Conservation (phyloP, 2,113 vertebrate species). For the Castor canadensis region DNA sequence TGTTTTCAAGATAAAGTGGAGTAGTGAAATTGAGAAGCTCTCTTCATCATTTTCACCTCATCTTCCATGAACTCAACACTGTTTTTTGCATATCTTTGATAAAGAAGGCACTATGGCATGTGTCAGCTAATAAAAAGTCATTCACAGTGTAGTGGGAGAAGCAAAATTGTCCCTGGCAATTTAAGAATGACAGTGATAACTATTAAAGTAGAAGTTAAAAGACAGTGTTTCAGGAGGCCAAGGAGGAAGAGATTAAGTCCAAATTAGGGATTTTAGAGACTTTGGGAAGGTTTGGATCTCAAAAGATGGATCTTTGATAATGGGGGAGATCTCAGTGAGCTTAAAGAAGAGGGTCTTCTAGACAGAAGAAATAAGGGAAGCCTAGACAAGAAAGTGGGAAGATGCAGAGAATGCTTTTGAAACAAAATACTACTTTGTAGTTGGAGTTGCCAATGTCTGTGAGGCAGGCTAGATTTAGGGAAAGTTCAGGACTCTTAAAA, state of each 20-base stretch:
- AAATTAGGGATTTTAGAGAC: neutral
- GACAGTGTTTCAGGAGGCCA: neutral
- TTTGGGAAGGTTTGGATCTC: neutral
- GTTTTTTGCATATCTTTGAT: neutral
- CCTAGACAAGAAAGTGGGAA: neutral
- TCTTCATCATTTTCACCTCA: neutral
- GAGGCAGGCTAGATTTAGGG: no score
- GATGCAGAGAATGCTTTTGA: neutral
- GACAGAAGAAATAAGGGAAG: neutral
- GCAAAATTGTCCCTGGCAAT: neutral
- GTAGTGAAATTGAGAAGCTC: neutral
- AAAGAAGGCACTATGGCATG: neutral
- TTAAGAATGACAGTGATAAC: neutral
- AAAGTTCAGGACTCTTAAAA: no score
- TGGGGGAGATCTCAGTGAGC: neutral
- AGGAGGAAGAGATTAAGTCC: neutral
- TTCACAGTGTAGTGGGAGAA: neutral
- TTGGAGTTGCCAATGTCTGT: neutral
- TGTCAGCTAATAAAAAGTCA: neutral
- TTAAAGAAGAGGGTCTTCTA: neutral
- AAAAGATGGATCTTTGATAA: neutral
- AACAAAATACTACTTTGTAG: neutral
- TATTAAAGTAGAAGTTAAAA: neutral
- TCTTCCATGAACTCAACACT: slow-evolving; percentile 9
- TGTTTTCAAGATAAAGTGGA: slow-evolving; percentile 52